A percentile compares a stretch with the other conserved stretches of the same genome.
Conservation (phyloP, 2,888 invertebrate genomes). For the Gandaritis pyraliata region DNA sequence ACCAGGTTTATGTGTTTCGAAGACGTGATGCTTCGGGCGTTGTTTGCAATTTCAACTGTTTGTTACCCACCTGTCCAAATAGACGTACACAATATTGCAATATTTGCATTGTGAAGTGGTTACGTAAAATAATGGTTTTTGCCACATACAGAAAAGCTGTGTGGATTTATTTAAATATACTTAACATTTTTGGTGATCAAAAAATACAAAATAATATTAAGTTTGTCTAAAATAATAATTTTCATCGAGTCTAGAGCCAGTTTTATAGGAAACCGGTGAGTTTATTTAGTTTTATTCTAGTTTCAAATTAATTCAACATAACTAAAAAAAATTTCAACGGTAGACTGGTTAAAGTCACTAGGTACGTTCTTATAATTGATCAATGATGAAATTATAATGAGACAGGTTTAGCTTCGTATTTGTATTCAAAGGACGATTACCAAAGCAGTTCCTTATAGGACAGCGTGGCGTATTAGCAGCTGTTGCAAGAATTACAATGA, state of each 20-base stretch:
- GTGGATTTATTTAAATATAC: background rate
- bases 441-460: constrained; percentile 62
- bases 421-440: constrained; percentile 55
- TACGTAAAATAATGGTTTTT: constrained; percentile 25
- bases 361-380: background rate
- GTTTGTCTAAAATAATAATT: too few relatives aligned
- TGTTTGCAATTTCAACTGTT: constrained; percentile 32
- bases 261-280: too few relatives aligned
- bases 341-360: too few relatives aligned
- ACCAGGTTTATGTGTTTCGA: constrained; percentile 44
- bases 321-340: too few relatives aligned
- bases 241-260: too few relatives aligned
- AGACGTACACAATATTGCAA: constrained; percentile 49
- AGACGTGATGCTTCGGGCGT: constrained; percentile 43
- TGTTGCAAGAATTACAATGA: constrained; percentile 57
- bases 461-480: constrained; percentile 50
- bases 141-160: constrained; percentile 5
- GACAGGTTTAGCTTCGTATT: constrained; percentile 49
- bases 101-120: constrained; percentile 21
- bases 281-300: too few relatives aligned
- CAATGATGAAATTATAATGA: constrained; percentile 17
- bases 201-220: background rate
- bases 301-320: too few relatives aligned
- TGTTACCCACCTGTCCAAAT: constrained; percentile 59
- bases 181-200: background rate